phyloP scores from a whole-genome alignment of 2,888 invertebrate genomes.

The Tillus elongatus region DNA sequence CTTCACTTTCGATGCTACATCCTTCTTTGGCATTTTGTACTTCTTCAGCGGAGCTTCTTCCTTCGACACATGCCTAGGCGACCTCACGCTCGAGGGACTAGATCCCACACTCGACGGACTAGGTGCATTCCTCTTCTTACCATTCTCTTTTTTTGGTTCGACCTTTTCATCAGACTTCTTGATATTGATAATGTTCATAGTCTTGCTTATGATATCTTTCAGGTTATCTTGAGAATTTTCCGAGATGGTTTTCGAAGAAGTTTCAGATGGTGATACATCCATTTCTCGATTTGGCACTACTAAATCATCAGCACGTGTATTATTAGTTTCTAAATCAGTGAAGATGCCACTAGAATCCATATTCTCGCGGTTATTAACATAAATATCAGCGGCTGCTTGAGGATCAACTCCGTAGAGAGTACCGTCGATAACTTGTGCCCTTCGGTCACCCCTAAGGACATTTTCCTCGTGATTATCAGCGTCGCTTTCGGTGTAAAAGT shows the following conservation, averaged over 20 bases:
- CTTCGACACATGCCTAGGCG: slow-evolving; percentile 28
- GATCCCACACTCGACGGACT: slow-evolving; percentile 32
- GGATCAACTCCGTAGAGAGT: slow-evolving; percentile 70
- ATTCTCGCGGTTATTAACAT: slow-evolving; percentile 54
- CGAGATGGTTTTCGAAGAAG: slow-evolving; percentile 47
- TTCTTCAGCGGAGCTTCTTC: slow-evolving; percentile 50
- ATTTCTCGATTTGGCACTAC: slow-evolving; percentile 22
- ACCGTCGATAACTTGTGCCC: slow-evolving; percentile 80
- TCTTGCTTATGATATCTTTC: slow-evolving; percentile 23
- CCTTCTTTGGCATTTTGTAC: slow-evolving; percentile 68
- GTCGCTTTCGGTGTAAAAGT: slow-evolving; percentile 85
- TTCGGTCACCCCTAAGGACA: slow-evolving; percentile 58
- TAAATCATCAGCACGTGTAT: slow-evolving; percentile 42
- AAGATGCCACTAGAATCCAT: slow-evolving; percentile 89
- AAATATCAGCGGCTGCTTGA: slow-evolving; percentile 45
- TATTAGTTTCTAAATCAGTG: slow-evolving; percentile 76
- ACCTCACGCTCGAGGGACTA: slow-evolving; percentile 32
- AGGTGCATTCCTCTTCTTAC: slow-evolving; percentile 32
- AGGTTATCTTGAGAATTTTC: slow-evolving; percentile 44
- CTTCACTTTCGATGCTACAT: slow-evolving; percentile 70
- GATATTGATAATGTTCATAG: slow-evolving; percentile 5
- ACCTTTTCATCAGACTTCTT: slow-evolving; percentile 12
- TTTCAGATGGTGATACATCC: slow-evolving; percentile 56
- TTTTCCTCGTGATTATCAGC: slow-evolving; percentile 75
- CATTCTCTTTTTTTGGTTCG: slow-evolving; percentile 21